Conservation (phyloP, 2,113 vertebrate species). For the Otus sunia region DNA sequence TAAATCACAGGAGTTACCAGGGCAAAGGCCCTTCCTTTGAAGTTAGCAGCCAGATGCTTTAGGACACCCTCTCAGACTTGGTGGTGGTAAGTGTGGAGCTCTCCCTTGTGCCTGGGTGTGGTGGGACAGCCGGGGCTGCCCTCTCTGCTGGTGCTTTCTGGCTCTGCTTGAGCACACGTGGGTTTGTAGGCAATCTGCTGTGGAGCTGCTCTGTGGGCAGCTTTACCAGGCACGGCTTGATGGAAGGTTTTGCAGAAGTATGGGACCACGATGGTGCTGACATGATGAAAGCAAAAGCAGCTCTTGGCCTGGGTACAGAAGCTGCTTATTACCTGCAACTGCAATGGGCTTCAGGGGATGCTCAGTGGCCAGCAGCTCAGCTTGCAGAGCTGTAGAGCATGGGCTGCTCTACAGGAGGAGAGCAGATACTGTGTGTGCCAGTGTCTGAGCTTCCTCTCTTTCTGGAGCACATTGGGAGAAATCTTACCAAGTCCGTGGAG, state of each 20-base stretch:
- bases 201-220: background rate
- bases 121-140: background rate
- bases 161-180: background rate
- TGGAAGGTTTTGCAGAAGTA: background rate
- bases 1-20: too few species aligned
- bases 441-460: background rate
- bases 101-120: accelerated
- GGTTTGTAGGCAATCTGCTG: background rate
- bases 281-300: background rate
- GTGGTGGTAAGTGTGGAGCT: background rate
- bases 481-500: background rate
- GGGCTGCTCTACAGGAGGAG: background rate
- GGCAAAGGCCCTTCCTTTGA: too few species aligned
- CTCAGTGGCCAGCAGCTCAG: background rate
- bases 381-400: background rate
- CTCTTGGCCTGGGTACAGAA: background rate
- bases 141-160: background rate
- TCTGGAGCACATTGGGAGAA: background rate
- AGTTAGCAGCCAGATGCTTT: background rate
- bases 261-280: background rate
- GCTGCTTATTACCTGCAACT: background rate
- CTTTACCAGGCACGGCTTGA: accelerated
- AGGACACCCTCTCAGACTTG: background rate
- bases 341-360: background rate
- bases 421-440: background rate